Evolutionary conservation across 2,888 invertebrate species (phyloP).

Genomic region (Sinodicranocentrus sp.): DNA sequence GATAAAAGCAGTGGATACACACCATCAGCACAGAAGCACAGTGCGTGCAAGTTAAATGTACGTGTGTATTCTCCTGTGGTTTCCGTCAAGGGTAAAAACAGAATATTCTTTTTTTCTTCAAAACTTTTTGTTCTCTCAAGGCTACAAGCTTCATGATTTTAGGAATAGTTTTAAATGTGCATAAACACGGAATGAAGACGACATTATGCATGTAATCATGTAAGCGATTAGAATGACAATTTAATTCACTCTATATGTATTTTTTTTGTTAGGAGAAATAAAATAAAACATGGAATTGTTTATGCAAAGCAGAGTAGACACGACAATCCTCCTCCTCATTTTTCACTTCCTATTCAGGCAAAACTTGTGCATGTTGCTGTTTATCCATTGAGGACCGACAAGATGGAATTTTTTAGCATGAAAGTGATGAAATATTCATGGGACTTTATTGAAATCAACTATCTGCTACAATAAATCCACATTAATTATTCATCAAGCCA

Average conservation of each 20-base stretch:
- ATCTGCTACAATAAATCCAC: neutral
- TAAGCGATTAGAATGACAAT: slow-evolving; percentile 31
- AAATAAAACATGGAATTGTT: slow-evolving; percentile 4
- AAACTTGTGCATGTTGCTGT: too few species aligned
- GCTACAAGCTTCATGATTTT: slow-evolving; percentile 17
- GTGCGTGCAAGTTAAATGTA: neutral
- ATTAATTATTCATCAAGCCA: slow-evolving; percentile 12
- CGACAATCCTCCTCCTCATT: slow-evolving; percentile 22
- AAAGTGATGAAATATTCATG: slow-evolving; percentile 25
- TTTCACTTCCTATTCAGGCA: neutral
- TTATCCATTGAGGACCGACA: too few species aligned
- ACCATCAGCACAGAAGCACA: slow-evolving; percentile 1
- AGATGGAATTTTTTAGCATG: too few species aligned
- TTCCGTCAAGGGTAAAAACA: slow-evolving; percentile 60
- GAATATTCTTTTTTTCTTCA: slow-evolving; percentile 43
- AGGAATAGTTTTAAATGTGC: neutral
- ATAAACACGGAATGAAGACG: slow-evolving; percentile 34
- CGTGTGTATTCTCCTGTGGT: slow-evolving; percentile 36
- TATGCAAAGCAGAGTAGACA: slow-evolving; percentile 14
- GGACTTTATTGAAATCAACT: neutral
- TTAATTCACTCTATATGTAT: slow-evolving; percentile 13
- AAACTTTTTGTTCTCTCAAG: slow-evolving; percentile 46
- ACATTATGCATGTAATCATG: slow-evolving; percentile 7
- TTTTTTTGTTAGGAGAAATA: too few species aligned
- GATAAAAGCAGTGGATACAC: slow-evolving; percentile 5